A percentile compares a stretch with the other conserved stretches of the same genome.
Conservation (phyloP, 2,113 vertebrate genomes). For the Myanophis thanlyinensis region DNA sequence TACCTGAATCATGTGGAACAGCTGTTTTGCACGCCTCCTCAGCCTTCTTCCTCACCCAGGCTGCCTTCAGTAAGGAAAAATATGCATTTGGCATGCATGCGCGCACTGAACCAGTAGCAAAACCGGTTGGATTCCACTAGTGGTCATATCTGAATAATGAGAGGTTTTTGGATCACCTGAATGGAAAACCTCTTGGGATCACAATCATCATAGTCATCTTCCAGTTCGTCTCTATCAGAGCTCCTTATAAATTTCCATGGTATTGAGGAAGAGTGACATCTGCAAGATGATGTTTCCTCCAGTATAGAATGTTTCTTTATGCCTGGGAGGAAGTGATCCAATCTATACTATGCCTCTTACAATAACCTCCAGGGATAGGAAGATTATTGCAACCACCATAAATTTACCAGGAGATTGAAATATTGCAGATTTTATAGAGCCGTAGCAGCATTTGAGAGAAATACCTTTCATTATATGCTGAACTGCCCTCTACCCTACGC, state of each 20-base stretch:
- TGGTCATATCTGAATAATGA: background rate
- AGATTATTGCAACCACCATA: background rate
- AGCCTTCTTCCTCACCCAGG: too few species aligned
- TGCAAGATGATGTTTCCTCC: background rate
- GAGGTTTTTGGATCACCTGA: background rate
- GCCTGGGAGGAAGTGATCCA: background rate
- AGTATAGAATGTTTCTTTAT: background rate
- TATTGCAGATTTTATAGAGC: background rate
- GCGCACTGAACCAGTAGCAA: too few species aligned
- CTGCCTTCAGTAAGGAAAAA: too few species aligned
- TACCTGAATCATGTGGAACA: too few species aligned
- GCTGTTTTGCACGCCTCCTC: too few species aligned
- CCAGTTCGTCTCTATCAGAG: background rate
- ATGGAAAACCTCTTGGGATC: background rate
- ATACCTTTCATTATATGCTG: background rate
- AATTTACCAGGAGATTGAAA: background rate
- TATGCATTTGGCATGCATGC: too few species aligned
- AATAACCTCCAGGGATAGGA: background rate
- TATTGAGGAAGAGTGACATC: background rate
- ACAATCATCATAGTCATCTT: background rate
- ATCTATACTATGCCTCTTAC: background rate
- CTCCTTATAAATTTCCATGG: background rate
- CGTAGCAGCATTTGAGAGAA: background rate
- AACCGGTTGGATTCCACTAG: too few species aligned
- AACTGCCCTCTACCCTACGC: conserved; percentile 7